Evolutionary conservation across 2,888 invertebrate species (phyloP).

Genomic region (Nomada lathburiana): DNA sequence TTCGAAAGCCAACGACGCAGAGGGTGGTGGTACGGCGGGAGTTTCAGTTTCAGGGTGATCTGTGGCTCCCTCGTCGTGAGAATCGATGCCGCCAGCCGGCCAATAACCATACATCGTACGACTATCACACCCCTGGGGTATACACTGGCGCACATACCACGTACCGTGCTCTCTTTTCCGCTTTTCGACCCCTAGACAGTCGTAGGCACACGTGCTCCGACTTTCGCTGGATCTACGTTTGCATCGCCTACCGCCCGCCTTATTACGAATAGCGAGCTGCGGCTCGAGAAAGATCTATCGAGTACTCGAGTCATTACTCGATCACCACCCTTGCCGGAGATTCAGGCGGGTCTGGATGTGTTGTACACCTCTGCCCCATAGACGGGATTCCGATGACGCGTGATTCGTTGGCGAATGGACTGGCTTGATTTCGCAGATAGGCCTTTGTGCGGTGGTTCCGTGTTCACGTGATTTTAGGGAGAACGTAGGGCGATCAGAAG

Average conservation of each 20-base stretch:
- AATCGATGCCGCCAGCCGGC: slow-evolving; percentile 84
- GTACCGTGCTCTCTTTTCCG: slow-evolving; percentile 49
- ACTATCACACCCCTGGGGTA: slow-evolving; percentile 82
- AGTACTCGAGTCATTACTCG: slow-evolving; percentile 20
- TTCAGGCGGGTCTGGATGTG: too few relatives aligned
- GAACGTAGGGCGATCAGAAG: too few relatives aligned
- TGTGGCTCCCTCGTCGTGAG: slow-evolving; percentile 84
- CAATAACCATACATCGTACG: slow-evolving; percentile 84
- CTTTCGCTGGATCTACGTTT: slow-evolving; percentile 19
- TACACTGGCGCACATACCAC: slow-evolving; percentile 58
- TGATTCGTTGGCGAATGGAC: too few relatives aligned
- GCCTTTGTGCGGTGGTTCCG: too few relatives aligned
- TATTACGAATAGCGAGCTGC: slow-evolving; percentile 76
- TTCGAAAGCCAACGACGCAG: slow-evolving; percentile 42
- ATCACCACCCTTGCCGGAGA: too few relatives aligned
- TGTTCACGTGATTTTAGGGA: too few relatives aligned
- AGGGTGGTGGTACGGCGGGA: slow-evolving; percentile 70
- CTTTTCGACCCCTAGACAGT: slow-evolving; percentile 20
- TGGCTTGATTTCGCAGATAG: too few relatives aligned
- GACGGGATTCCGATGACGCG: too few relatives aligned
- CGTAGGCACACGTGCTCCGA: slow-evolving; percentile 19
- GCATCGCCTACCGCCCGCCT: slow-evolving; percentile 72
- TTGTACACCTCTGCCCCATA: too few relatives aligned
- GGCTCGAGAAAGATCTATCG: slow-evolving; percentile 57
- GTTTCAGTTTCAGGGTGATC: slow-evolving; percentile 84